phyloP scores from a whole-genome alignment of 2,888 invertebrate genomes.

The Mesochorus sp. region DNA sequence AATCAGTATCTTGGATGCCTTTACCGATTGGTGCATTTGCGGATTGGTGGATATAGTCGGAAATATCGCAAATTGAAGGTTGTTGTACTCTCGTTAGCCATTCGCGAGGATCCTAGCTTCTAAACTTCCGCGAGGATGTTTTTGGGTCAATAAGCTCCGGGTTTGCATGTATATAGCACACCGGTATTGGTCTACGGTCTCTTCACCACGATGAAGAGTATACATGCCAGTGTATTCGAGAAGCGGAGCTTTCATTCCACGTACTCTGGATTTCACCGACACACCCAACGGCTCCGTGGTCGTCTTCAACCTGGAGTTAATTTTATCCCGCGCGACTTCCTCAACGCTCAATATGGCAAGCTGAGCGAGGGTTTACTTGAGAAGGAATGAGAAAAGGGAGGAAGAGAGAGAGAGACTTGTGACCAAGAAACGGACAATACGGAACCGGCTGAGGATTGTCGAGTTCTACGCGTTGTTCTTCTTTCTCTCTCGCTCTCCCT shows the following conservation, averaged over 20 bases:
- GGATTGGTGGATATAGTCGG: too few relatives aligned
- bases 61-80: neutral
- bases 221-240: neutral
- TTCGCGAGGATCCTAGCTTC: neutral
- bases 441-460: slow-evolving; percentile 7
- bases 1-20: too few relatives aligned
- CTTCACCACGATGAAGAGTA: neutral
- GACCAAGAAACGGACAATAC: slow-evolving; percentile 45
- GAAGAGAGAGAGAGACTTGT: slow-evolving; percentile 10
- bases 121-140: neutral
- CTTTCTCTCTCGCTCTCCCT: too few relatives aligned
- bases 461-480: slow-evolving; percentile 17
- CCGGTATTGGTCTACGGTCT: neutral
- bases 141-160: neutral
- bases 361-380: slow-evolving; percentile 44
- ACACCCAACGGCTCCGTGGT: slow-evolving; percentile 16
- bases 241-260: slow-evolving; percentile 13
- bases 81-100: neutral
- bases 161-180: too few relatives aligned
- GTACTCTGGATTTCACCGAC: slow-evolving; percentile 7
- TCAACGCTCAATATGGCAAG: slow-evolving; percentile 4
- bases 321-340: slow-evolving; percentile 44
- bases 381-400: slow-evolving; percentile 39
- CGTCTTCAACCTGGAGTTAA: slow-evolving; percentile 54
- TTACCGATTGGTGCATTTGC: too few relatives aligned